phyloP scores from a whole-genome alignment of 2,113 vertebrate species.

The Phylloscopus trochiloides region DNA sequence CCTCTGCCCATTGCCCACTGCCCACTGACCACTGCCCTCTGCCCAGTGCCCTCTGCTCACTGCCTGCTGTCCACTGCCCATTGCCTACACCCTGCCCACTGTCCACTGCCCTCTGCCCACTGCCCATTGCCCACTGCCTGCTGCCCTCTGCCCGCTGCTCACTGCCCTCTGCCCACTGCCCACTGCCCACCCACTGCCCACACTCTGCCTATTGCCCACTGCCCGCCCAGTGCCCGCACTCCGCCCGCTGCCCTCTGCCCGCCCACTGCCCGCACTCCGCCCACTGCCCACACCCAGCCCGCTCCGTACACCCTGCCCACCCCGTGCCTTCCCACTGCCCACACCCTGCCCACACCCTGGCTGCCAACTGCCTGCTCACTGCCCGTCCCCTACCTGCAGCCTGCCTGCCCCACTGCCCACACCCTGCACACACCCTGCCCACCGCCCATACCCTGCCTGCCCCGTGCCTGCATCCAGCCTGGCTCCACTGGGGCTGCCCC shows the following conservation, averaged over 20 bases:
- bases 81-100: no score
- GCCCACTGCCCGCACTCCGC: no score
- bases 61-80: background rate
- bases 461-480: background rate
- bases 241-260: background rate
- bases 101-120: no score
- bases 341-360: background rate
- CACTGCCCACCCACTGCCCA: background rate
- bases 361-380: no score
- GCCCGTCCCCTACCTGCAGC: no score
- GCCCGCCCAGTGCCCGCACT: rapidly evolving
- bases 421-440: background rate
- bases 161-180: background rate
- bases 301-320: background rate
- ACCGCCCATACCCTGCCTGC: background rate
- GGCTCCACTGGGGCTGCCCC: no score
- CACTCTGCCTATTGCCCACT: background rate
- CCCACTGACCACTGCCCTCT: background rate
- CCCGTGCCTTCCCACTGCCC: background rate
- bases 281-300: no score
- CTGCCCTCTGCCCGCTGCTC: background rate
- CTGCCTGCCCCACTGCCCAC: background rate
- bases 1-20: no score
- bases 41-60: background rate
- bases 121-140: background rate